Evolutionary conservation across 2,888 invertebrate species (phyloP).

Genomic region (Noctua comes): DNA sequence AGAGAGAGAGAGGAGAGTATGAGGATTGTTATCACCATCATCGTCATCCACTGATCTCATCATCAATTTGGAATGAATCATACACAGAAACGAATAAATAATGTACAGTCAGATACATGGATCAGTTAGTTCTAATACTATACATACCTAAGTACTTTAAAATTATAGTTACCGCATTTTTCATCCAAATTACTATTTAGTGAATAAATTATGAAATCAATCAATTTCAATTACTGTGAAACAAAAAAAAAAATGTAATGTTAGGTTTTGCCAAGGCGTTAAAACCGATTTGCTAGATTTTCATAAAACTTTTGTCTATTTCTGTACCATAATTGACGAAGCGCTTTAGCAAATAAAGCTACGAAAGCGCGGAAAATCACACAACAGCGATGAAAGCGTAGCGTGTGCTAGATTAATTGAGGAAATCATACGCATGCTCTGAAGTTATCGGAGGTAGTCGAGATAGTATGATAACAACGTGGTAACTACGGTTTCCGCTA

Average conservation of each 20-base stretch:
- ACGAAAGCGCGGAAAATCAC: conserved; percentile 1
- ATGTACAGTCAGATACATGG: background rate
- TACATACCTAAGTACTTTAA: background rate
- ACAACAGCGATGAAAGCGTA: conserved; percentile 17
- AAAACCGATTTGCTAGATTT: background rate
- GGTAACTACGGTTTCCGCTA: background rate
- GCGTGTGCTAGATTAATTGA: conserved; percentile 20
- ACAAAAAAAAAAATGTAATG: no score
- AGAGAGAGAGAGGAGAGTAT: background rate
- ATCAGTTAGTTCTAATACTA: background rate
- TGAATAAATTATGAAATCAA: background rate
- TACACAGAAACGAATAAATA: background rate
- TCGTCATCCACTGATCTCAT: background rate
- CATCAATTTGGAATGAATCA: background rate
- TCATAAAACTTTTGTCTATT: background rate
- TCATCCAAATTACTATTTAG: background rate
- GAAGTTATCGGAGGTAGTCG: conserved; percentile 22
- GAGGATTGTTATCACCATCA: background rate
- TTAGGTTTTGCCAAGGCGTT: background rate
- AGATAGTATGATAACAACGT: conserved; percentile 9
- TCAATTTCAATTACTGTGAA: background rate
- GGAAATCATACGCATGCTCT: conserved; percentile 14
- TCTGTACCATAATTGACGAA: background rate
- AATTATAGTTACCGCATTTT: background rate
- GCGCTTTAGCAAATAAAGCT: conserved; percentile 18